Base-by-base conservation (phyloP, 2,797 vertebrate species). In the Margarornis squamiger region DNA sequence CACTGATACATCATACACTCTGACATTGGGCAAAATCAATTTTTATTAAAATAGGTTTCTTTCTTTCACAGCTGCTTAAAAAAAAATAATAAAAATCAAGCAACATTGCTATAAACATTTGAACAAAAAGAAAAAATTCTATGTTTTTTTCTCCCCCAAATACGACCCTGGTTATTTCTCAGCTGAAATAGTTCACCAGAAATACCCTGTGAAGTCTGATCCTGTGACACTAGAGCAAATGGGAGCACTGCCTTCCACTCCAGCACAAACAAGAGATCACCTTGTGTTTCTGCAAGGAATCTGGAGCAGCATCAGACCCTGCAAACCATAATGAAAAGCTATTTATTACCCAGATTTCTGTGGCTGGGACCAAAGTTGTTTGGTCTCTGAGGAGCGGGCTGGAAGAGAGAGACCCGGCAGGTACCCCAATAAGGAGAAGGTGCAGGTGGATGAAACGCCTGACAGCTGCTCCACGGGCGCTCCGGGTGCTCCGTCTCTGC, bases 401-500 rank as follows among this genome's bases (percentile, higher is more conserved):
- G 65, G 65, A 34, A 65, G 58, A 38, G 29, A 54, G 29, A 32
- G 20, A 24, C 3, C 8, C 0, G 0, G 7, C 12, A 59, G 49
- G 74, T 34, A 81, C 32, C 19, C 0, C 0, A 39, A 13, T 22
- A 24, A 2, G 3, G 45, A 34, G 32, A 79, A 63, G 55, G 45
- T 70, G 79, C 55, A 34, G 45, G 58, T 22, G 52, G 48, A 30
- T 30, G 51, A 75, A 82, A 41, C 0, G 1, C 66, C 61, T 24
- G 66, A 2, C 2, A 7, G 80, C 70, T 66, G 57, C 83, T 71
- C 46, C 2, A 2, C 23, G 7, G 7, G 19, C 65, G 72, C 7
- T 1, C 52, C 0, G 4, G 4, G n/a, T 1, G 1, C 51, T 63
- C 68, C 1, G 1, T 45, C 62, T 78, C 6, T 62, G 62, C 66